A percentile compares a stretch with the other conserved stretches of the same genome.
Conservation (phyloP, 2,888 invertebrate species). For the Drosophila atripex region DNA sequence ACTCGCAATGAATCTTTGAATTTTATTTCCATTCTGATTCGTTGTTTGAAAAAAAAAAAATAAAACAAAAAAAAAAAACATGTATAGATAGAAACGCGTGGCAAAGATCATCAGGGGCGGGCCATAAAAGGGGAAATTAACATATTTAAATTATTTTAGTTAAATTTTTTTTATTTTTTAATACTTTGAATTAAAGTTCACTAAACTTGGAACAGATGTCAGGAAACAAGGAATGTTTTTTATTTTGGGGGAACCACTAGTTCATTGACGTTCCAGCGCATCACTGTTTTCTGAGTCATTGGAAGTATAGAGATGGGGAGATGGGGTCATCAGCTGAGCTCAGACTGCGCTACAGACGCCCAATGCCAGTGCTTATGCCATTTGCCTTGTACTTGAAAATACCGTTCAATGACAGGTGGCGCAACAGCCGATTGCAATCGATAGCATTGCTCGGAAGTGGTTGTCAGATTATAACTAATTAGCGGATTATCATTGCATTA, state of each 20-base stretch:
- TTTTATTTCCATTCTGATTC: constrained; percentile 55
- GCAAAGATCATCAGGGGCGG: constrained; percentile 51
- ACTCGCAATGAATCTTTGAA: constrained; percentile 31
- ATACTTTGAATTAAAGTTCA: neutral
- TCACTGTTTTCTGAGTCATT: constrained; percentile 18
- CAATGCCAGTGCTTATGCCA: neutral
- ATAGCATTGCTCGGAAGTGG: constrained; percentile 21
- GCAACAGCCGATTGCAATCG: constrained; percentile 20
- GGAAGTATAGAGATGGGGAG: neutral
- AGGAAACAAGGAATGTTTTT: neutral
- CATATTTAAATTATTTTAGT: neutral
- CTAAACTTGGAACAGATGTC: neutral
- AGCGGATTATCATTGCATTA: neutral
- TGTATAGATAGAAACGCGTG: constrained; percentile 45
- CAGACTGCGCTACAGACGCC: constrained; percentile 14
- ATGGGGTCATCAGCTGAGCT: constrained; percentile 10
- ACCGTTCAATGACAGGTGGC: constrained; percentile 66
- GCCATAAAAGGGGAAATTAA: neutral
- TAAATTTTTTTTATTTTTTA: neutral
- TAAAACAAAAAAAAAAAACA: no score
- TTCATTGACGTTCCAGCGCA: constrained; percentile 4
- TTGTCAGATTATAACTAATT: constrained; percentile 10
- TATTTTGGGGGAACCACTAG: neutral
- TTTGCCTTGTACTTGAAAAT: constrained; percentile 49
- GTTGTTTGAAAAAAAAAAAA: constrained; percentile 41